Evolutionary conservation across 2,797 vertebrate genomes (phyloP).

Genomic region (Typhlichthys subterraneus): DNA sequence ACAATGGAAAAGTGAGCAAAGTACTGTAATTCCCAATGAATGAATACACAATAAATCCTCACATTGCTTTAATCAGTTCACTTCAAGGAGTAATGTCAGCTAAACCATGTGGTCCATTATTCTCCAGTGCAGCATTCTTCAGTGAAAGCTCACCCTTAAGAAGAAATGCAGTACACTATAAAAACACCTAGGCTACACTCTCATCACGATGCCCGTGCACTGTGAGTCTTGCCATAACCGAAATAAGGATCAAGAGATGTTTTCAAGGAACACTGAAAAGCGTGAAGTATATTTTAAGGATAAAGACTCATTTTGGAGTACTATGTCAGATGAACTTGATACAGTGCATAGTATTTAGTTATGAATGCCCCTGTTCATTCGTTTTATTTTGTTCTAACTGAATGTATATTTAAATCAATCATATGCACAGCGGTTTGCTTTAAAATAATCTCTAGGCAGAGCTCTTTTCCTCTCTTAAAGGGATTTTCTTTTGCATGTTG

Average conservation of each 20-base stretch:
- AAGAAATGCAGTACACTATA: slow-evolving; percentile 38
- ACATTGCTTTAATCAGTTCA: slow-evolving; percentile 27
- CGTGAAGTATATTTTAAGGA: slow-evolving; percentile 17
- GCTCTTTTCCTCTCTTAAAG: too few relatives aligned
- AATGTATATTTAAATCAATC: too few relatives aligned
- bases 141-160: slow-evolving; percentile 61
- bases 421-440: too few relatives aligned
- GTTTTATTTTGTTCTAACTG: too few relatives aligned
- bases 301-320: background rate
- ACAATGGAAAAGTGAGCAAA: background rate
- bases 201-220: slow-evolving; percentile 37
- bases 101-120: slow-evolving; percentile 36
- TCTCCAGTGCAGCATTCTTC: slow-evolving; percentile 62
- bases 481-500: background rate
- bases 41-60: slow-evolving; percentile 19
- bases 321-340: background rate
- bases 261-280: slow-evolving; percentile 10
- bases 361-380: too few relatives aligned
- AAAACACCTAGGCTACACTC: slow-evolving; percentile 30
- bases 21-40: background rate
- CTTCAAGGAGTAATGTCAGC: slow-evolving; percentile 6
- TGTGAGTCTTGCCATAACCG: slow-evolving; percentile 25
- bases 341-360: background rate
- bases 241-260: slow-evolving; percentile 19
- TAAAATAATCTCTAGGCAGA: too few relatives aligned